A percentile compares a stretch with the other conserved stretches of the same genome.
phyloP scores from a whole-genome alignment of 2,888 invertebrate species.

The Amaurobius ferox region DNA sequence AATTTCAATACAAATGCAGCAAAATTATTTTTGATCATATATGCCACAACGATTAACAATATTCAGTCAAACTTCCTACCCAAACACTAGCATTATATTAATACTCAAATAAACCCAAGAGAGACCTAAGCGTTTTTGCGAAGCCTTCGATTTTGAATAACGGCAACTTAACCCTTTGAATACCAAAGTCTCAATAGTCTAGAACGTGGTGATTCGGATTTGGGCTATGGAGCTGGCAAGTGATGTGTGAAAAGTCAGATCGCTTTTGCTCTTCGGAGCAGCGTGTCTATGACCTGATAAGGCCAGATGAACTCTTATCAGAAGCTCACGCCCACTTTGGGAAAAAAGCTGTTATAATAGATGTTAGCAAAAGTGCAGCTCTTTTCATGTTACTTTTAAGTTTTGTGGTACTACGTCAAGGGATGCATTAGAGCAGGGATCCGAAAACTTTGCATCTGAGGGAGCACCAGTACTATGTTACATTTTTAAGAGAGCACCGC shows the following conservation, averaged over 20 bases:
- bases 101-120: no score
- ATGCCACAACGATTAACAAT: no score
- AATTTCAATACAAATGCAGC: no score
- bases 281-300: slow-evolving; percentile 67
- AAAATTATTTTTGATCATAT: no score
- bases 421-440: background rate
- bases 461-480: no score
- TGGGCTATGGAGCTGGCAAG: slow-evolving; percentile 52
- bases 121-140: no score
- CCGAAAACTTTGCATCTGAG: background rate
- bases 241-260: slow-evolving; percentile 53
- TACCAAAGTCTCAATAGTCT: slow-evolving; percentile 5
- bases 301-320: slow-evolving; percentile 61
- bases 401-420: slow-evolving; percentile 1
- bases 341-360: slow-evolving; percentile 13
- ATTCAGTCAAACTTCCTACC: no score
- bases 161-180: slow-evolving; percentile 30
- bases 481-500: no score
- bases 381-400: slow-evolving; percentile 48
- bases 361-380: slow-evolving; percentile 32
- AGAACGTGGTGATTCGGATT: slow-evolving; percentile 34
- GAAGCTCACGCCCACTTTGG: slow-evolving; percentile 42
- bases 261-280: slow-evolving; percentile 44
- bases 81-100: no score
- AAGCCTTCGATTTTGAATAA: background rate